Evolutionary conservation across 2,888 invertebrate species (phyloP), one percentile per base, ranked within the genome.

Genomic region (Protodeltote pygarga): DNA sequence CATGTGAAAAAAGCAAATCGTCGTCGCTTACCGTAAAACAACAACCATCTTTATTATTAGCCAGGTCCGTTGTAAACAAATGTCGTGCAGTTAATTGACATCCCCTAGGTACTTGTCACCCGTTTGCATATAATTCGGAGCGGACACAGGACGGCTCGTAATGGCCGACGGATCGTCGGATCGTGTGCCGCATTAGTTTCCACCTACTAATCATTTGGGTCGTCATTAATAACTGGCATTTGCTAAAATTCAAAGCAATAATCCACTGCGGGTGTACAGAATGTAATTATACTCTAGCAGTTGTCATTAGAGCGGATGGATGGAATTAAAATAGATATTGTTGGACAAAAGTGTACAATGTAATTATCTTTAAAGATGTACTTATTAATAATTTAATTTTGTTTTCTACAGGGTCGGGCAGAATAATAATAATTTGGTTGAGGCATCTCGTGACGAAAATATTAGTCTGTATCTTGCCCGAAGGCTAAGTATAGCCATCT

Each of bases 121-220:
- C 60, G 49, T 32, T 64, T 66, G 67, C 42, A 62, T 61, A 68
- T 71, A 71, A 77, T 71, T 65, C 52, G 62, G 65, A 62, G 61
- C 66, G 66, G 58, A 39, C 45, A n/a, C n/a, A n/a, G n/a, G n/a
- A n/a, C n/a, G n/a, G 25, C 23, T 13, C 28, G 23, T 69, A 65
- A 69, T 69, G 66, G 49, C 54, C 52, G 52, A 38, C 44, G 45
- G n/a, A 57, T 54, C 42, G 54, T 19, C 52, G 32, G 50, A 50
- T 59, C 42, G 42, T 32, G 44, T 37, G 46, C 62, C 61, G 46
- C 55, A 71, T 74, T 74, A 74, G 69, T 69, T 69, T 60, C 71
- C 62, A 58, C 61, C 76, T 67, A 65, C 67, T 75, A 75, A 76
- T 77, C 70, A 73, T 69, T 70, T 60, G 48, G 48, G 55, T 50